Base-by-base conservation (phyloP, 2,797 vertebrate genomes). In the Catharus ustulatus region DNA sequence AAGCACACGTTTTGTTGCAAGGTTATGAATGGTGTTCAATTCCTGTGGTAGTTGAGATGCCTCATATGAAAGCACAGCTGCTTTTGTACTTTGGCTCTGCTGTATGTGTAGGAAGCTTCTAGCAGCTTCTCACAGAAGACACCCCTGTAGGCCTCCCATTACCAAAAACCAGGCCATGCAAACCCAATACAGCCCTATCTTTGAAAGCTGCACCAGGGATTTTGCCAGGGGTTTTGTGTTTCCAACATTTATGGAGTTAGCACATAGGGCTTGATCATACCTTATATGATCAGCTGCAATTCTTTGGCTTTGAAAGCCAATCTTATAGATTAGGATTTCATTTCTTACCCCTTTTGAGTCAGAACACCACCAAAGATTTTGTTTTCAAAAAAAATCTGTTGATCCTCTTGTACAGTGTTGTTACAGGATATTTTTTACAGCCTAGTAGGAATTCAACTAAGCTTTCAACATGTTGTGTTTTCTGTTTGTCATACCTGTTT, bases 1-100 rank as follows among this genome's bases (percentile, higher is more conserved):
- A 59, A 78, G 29, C 14, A 30, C 27, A 52, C 2, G 1, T 68
- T 57, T 69, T 79, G 22, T 38, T 48, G 42, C 34, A 57, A 83
- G 34, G 17, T 52, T 66, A 29, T 0, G 1, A 67, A 52, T 0
- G 1, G 13, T 59, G 17, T 62, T 79, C 27, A 5, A n/a, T 48
- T 84, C 38, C 40, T 0, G 0, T 42, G 27, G 38, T 58, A 22
- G 15, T 67, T 83, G 17, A 49, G 52, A 8, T 46, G 27, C 23
- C 42, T 54, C 49, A 4, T 23, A 38, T 3, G 15, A 40, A 55
- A 71, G 49, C 46, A 55, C 32, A 51, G 58, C 8, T 48, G 27
- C 20, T 79, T 80, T 71, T 76, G 77, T 9, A 48, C 64, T 48
- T 27, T 48, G 64, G 24, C 22, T 54, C 22, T 42, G 38, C 48